Base-by-base conservation (phyloP, 2,113 vertebrate species). In the Nyctibius bracteatus region DNA sequence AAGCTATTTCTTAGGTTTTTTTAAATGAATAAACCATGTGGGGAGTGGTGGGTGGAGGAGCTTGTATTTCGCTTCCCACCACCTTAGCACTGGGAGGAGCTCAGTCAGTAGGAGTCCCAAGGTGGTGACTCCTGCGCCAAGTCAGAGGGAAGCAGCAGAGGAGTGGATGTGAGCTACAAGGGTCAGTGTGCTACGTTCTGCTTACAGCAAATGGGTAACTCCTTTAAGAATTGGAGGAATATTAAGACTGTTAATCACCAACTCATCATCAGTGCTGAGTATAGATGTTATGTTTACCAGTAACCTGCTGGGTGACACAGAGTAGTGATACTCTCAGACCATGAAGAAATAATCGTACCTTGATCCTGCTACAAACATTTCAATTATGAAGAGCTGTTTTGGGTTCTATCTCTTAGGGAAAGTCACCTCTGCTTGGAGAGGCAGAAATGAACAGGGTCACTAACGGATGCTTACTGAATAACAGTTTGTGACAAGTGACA, bases 41-140 rank as follows among this genome's bases (percentile, higher is more conserved):
- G 57, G 55, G 28, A 70, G 55, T 23, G 51, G 22, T 31, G 54
- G 24, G 25, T 12, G 17, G 33, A 73, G 61, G 43, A 67, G 41
- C 12, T 63, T 33, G 13, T 24, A 8, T 66, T 62, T 73, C 31
- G 15, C 31, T 65, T 59, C 23, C 91, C 54, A 41, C 3, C 43
- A 6, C 20, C 18, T 28, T 31, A 8, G n/a, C 0, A 0, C 0
- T 27, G 1, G 61, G n/a, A 81, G 51, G 81, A 87, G 35, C 46
- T 77, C 43, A 0, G 2, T 46, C 31, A 46, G 16, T 6, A 1
- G 3, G 27, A 55, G 57, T 20, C 46, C 51, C 3, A 16, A 8
- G 22, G n/a, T 18, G 31, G 30, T 65, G 43, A 10, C 7, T 90
- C 57, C 80, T 71, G 62, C 0, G 2, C 61, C 46, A 35, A 49